Percentiles rank a stretch among this genome's conserved stretches.
phyloP scores from a whole-genome alignment of 2,888 invertebrate genomes.

The Bombylius major region DNA sequence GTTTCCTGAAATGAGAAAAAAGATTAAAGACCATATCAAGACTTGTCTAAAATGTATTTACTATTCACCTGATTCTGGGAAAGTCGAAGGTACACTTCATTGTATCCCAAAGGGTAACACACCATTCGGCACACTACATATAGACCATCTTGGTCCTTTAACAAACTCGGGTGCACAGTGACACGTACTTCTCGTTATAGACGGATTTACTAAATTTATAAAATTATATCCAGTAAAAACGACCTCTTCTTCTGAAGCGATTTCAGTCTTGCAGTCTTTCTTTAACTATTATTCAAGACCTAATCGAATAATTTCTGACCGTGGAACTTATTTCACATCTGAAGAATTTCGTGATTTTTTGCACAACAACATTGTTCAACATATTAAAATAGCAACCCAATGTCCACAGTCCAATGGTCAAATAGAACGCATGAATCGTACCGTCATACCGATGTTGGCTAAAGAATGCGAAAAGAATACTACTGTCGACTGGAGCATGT shows the following conservation, averaged over 20 bases:
- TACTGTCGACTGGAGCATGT: neutral
- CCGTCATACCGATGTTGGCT: neutral
- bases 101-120: neutral
- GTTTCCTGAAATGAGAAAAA: too few species aligned
- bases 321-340: slow-evolving; percentile 27
- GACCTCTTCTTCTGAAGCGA: neutral
- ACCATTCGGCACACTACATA: neutral
- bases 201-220: neutral
- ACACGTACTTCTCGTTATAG: neutral
- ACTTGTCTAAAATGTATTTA: too few species aligned
- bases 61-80: too few species aligned
- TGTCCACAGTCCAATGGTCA: slow-evolving; percentile 3
- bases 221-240: slow-evolving; percentile 1
- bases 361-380: slow-evolving; percentile 12
- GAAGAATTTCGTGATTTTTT: slow-evolving; percentile 22
- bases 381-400: neutral
- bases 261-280: neutral
- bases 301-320: slow-evolving; percentile 24
- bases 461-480: neutral
- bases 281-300: slow-evolving; percentile 7
- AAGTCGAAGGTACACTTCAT: too few species aligned
- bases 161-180: too few species aligned
- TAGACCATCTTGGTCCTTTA: neutral
- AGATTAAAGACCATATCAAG: too few species aligned
- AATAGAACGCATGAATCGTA: neutral